These are phyloP conservation scores for Danio tinwini DNA, from an alignment of 2,797 vertebrate species.

Conservation along the genomic window DNA sequence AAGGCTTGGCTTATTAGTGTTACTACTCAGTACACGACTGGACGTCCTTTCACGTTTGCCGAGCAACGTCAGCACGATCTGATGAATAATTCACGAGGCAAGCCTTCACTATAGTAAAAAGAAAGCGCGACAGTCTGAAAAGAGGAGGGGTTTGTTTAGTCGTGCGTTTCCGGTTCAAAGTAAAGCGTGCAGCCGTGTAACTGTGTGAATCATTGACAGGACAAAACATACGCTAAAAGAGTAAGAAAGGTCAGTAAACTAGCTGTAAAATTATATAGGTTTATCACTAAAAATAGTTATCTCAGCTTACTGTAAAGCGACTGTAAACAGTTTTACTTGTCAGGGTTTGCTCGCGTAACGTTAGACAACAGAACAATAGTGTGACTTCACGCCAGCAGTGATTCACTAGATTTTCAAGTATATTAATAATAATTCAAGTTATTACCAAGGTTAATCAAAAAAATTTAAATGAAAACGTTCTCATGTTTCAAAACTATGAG, in stretches of 20 bases:
- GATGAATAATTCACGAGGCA: neutral
- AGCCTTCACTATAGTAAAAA: neutral
- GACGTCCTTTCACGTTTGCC: neutral
- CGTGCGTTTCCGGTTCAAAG: slow-evolving; percentile 24
- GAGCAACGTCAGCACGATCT: neutral
- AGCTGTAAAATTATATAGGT: neutral
- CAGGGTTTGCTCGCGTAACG: neutral
- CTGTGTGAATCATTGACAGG: slow-evolving; percentile 46
- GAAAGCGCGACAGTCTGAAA: neutral
- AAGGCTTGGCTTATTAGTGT: slow-evolving; percentile 3
- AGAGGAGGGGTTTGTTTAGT: neutral
- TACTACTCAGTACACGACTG: neutral
- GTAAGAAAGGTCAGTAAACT: slow-evolving; percentile 33
- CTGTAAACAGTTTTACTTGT: neutral
- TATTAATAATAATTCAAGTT: too few species aligned
- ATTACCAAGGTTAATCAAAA: too few species aligned
- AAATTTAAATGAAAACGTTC: too few species aligned
- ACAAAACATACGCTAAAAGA: neutral
- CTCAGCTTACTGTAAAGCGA: neutral
- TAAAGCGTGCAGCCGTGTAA: neutral
- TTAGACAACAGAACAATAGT: neutral
- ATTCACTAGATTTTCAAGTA: too few species aligned
- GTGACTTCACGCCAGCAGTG: neutral
- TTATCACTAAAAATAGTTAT: neutral
- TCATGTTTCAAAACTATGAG: too few species aligned